Base-by-base conservation (phyloP, 2,888 invertebrate species). In the Scaeva pyrastri region DNA sequence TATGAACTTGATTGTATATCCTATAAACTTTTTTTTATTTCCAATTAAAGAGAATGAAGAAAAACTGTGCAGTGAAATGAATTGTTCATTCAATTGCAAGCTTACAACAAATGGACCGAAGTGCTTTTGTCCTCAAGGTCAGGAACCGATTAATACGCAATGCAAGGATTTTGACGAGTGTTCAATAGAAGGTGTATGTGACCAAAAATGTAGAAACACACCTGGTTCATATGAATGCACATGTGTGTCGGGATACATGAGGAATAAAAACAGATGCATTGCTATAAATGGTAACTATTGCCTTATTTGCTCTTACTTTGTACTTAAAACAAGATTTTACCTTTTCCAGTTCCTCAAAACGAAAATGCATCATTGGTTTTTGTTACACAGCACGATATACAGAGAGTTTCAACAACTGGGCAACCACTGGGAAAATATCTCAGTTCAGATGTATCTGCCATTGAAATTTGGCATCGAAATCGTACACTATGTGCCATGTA, bases 111-210 rank as follows among this genome's bases (percentile, higher is more conserved):
- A 93, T 87, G 97, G 97, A 4, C 94, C 95, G 43, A 93, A 94
- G 72, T 97, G 97, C 93, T 97, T 94, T 93, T 97, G 97, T 93
- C 94, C 94, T 21, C 91, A 92, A 48, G 97, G 97, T 0, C 94
- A 95, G 91, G 91, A 91, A 88, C 90, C 95, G 2, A 93, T 94
- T 80, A 89, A 90, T n/a, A 94, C 94, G 23, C 93, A 92, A 68
- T 97, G 97, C 90, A 93, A 94, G 70, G 97, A 97, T 93, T 94
- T 95, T 88, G 94, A 97, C 93, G 97, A 97, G 93, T 97, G 97
- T 93, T 91, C 93, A 88, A 92, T 94, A 88, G 95, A 95, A 88
- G 95, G 94, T 55, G 92, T 94, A 66, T 97, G 97, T 92, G 95
- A 96, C 90, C 97, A 97, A 93, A 90, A 93, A 48, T 97, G 97